A percentile compares a stretch with the other conserved stretches of the same genome.
Conservation (phyloP, 2,113 vertebrate genomes). For the Pelodiscus sinensis region DNA sequence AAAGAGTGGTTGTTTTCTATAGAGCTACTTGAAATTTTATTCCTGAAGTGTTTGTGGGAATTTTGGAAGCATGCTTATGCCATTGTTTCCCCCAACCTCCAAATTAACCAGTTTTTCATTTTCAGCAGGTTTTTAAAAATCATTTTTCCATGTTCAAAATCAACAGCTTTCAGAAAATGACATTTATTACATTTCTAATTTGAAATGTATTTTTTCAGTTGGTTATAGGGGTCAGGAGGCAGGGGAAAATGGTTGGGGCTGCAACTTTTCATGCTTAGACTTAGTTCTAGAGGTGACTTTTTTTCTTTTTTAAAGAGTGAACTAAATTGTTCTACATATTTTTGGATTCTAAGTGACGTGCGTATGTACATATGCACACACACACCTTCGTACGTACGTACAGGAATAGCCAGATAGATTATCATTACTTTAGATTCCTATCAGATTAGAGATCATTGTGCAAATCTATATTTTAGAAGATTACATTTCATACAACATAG, state of each 20-base stretch:
- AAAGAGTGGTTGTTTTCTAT: not conserved
- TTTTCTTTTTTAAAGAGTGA: not conserved
- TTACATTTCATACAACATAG: not conserved
- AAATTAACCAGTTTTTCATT: not conserved
- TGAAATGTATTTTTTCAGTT: not conserved
- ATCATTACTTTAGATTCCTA: not conserved
- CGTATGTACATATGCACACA: too few relatives aligned
- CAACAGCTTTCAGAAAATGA: not conserved
- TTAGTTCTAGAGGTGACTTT: not conserved
- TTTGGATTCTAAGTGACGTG: too few relatives aligned
- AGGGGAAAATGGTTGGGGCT: not conserved
- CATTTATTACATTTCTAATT: not conserved
- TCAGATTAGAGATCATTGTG: not conserved
- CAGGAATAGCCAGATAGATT: not conserved
- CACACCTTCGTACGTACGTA: not conserved
- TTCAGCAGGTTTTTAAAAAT: not conserved
- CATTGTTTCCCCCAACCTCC: not conserved
- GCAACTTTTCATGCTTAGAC: not conserved
- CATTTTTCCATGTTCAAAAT: not conserved
- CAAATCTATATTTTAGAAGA: not conserved
- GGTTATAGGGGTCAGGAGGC: not conserved
- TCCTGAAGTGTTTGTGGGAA: not conserved
- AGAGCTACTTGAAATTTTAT: not conserved
- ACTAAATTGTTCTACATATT: too few relatives aligned
- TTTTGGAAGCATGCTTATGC: not conserved